Percentiles rank a stretch among this genome's conserved stretches.
Evolutionary conservation across 1,140 invertebrate species (phyloP).

Genomic region (Calephelis virginiensis): DNA sequence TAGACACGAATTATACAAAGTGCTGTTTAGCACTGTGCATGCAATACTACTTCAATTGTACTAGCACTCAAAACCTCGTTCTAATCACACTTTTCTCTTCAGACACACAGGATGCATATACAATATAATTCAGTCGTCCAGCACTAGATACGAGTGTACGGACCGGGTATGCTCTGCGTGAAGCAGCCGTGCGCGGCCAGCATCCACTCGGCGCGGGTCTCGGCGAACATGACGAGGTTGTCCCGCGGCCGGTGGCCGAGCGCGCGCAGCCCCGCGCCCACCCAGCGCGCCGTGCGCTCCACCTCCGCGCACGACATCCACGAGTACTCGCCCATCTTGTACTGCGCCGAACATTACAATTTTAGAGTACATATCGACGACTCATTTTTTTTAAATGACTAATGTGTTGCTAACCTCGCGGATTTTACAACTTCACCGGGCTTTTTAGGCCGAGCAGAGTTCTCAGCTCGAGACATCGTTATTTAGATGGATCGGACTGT

Average conservation of each 20-base stretch:
- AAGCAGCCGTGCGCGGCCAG: conserved; percentile 95
- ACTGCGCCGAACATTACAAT: conserved; percentile 69
- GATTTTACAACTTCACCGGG: too few species aligned
- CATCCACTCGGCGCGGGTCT: conserved; percentile 98
- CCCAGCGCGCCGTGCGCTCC: conserved; percentile 84
- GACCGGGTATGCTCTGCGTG: conserved; percentile 92
- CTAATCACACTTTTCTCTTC: too few species aligned
- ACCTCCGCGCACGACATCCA: conserved; percentile 94
- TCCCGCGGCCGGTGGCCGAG: conserved; percentile 82
- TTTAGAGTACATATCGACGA: not conserved
- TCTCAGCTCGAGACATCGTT: too few species aligned
- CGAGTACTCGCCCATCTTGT: conserved; percentile 94
- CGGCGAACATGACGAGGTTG: conserved; percentile 96
- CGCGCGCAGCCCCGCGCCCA: conserved; percentile 88
- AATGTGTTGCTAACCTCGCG: too few species aligned
- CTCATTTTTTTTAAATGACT: too few species aligned
- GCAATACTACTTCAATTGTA: too few species aligned
- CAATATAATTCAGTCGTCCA: not conserved
- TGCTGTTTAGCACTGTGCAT: too few species aligned
- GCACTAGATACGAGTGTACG: conserved; percentile 21
- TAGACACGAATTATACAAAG: too few species aligned
- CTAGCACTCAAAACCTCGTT: too few species aligned
- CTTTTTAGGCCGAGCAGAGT: too few species aligned
- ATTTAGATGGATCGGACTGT: too few species aligned
- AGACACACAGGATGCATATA: too few species aligned